phyloP scores from a whole-genome alignment of 2,113 vertebrate species.

The Marmota monax region DNA sequence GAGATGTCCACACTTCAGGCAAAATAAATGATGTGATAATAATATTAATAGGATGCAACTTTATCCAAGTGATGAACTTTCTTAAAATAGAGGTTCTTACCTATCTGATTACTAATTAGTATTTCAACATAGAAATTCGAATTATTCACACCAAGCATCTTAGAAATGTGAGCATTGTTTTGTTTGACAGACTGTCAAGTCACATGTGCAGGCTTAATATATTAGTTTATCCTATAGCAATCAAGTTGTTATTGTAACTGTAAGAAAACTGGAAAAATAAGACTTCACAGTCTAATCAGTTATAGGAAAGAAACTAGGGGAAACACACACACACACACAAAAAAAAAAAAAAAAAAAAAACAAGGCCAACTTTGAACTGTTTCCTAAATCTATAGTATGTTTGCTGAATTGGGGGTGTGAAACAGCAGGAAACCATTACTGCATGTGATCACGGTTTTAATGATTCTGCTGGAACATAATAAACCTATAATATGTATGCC shows the following conservation, averaged over 20 bases:
- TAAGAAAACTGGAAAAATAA: conserved; percentile 85
- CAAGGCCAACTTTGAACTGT: conserved; percentile 76
- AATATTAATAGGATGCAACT: conserved; percentile 74
- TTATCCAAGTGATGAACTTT: conserved; percentile 80
- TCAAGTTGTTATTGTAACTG: conserved; percentile 86
- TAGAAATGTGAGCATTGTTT: conserved; percentile 80
- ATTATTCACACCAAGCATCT: conserved; percentile 79
- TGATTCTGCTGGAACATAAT: conserved; percentile 78
- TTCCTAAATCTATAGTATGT: conserved; percentile 70
- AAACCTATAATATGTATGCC: conserved; percentile 80
- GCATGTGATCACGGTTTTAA: conserved; percentile 76
- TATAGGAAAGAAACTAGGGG: conserved; percentile 69
- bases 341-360: background rate
- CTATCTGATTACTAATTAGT: conserved; percentile 85
- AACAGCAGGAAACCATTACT: conserved; percentile 78
- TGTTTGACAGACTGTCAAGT: conserved; percentile 83
- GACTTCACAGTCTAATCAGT: conserved; percentile 79
- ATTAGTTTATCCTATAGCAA: conserved; percentile 84
- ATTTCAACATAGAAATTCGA: conserved; percentile 80
- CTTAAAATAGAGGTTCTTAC: conserved; percentile 79
- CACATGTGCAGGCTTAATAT: conserved; percentile 76
- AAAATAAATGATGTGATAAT: conserved; percentile 76
- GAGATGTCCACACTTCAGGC: conserved; percentile 64
- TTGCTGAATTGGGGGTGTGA: conserved; percentile 71
- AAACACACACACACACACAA: conserved; percentile 36